These are phyloP conservation scores for Chalcis sispes DNA, from an alignment of 2,888 invertebrate species.

Conservation along the genomic window DNA sequence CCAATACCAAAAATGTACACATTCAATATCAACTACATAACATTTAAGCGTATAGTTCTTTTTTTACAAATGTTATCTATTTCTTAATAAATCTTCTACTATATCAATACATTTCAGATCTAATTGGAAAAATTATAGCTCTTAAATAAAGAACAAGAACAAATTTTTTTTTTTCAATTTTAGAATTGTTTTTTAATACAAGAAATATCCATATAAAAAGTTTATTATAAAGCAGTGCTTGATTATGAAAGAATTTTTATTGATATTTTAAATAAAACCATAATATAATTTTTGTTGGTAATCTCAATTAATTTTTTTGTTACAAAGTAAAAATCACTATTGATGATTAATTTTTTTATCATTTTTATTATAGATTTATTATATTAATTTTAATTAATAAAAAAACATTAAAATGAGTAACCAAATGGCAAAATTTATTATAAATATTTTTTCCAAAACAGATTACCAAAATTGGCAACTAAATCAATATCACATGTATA, in stretches of 20 bases:
- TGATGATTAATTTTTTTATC: neutral
- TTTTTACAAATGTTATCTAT: slow-evolving; percentile 68
- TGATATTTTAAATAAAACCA: too few relatives aligned
- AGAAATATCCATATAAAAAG: slow-evolving; percentile 9
- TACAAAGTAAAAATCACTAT: slow-evolving; percentile 28
- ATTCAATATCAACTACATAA: slow-evolving; percentile 63
- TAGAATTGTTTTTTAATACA: slow-evolving; percentile 5
- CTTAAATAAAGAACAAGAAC: slow-evolving; percentile 14
- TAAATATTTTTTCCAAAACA: slow-evolving; percentile 55
- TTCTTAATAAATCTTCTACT: slow-evolving; percentile 64
- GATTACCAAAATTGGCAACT: slow-evolving; percentile 53
- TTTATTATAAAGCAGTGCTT: slow-evolving; percentile 28
- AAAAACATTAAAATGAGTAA: slow-evolving; percentile 43
- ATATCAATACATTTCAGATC: slow-evolving; percentile 62
- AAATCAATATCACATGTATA: slow-evolving; percentile 60
- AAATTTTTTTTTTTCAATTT: slow-evolving; percentile 5
- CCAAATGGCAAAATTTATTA: slow-evolving; percentile 54
- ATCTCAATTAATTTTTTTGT: too few relatives aligned
- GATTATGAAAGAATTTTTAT: slow-evolving; percentile 20
- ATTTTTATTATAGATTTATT: neutral
- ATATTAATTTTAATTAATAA: neutral
- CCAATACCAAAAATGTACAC: slow-evolving; percentile 70
- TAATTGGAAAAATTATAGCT: slow-evolving; percentile 43
- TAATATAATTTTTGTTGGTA: too few relatives aligned
- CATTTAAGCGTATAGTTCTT: slow-evolving; percentile 65